Evolutionary conservation across 2,888 invertebrate species (phyloP).

Genomic region (Gymnoscelis rufifasciata): DNA sequence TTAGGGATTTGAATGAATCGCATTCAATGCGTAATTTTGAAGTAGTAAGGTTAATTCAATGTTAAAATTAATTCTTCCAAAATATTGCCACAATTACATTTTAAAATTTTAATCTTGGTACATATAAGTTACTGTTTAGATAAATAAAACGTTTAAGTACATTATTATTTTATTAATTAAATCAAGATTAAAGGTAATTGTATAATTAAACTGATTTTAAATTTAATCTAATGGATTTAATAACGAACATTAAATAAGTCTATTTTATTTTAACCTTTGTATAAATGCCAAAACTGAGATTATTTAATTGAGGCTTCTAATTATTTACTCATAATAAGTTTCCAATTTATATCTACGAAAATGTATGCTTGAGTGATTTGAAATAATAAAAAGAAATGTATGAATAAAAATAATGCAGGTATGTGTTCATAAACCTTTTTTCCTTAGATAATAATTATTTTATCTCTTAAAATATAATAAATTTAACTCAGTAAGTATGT

Average conservation of each 20-base stretch:
- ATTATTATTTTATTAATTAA: slow-evolving; percentile 15
- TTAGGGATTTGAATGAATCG: slow-evolving; percentile 36
- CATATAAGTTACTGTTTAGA: slow-evolving; percentile 35
- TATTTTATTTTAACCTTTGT: not conserved
- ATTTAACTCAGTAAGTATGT: too few species aligned
- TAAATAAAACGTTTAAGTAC: slow-evolving; percentile 31
- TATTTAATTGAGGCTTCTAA: not conserved
- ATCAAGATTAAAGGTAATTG: slow-evolving; percentile 8
- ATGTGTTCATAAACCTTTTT: too few species aligned
- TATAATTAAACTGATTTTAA: slow-evolving; percentile 9
- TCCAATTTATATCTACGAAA: too few species aligned
- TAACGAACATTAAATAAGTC: slow-evolving; percentile 3
- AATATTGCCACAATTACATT: slow-evolving; percentile 68
- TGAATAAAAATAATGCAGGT: too few species aligned
- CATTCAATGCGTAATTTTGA: slow-evolving; percentile 61
- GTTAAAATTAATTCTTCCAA: slow-evolving; percentile 65
- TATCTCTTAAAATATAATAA: too few species aligned
- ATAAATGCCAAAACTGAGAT: not conserved
- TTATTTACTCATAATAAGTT: not conserved
- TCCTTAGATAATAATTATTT: too few species aligned
- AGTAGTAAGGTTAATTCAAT: slow-evolving; percentile 50
- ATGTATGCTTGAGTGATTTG: too few species aligned
- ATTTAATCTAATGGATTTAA: slow-evolving; percentile 6
- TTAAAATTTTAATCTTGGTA: slow-evolving; percentile 45
- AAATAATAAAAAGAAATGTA: too few species aligned